Conservation (phyloP, 2,888 invertebrate genomes). For the Globia sparganii region DNA sequence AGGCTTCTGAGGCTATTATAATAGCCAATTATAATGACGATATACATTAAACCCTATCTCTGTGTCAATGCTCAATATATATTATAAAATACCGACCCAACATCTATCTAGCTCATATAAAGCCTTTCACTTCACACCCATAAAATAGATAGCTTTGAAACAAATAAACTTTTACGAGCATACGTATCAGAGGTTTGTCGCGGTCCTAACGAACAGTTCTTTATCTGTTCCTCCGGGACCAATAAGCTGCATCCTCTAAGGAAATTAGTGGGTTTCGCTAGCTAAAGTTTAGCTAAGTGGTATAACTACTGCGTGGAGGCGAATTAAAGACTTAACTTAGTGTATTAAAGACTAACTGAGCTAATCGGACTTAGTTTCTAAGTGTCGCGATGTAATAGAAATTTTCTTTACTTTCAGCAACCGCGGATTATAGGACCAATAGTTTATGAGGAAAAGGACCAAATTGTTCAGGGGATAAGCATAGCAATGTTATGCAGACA, state of each 20-base stretch:
- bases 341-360: constrained; percentile 11
- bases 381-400: not conserved
- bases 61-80: not conserved
- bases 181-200: constrained; percentile 48
- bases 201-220: constrained; percentile 32
- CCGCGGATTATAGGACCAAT: not conserved
- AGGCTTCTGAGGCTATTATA: not conserved
- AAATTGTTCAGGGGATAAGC: not conserved
- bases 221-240: constrained; percentile 42
- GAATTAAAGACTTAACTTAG: constrained; percentile 28
- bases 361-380: not conserved
- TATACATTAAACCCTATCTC: constrained; percentile 2
- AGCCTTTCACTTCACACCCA: constrained; percentile 44
- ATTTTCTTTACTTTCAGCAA: too few species aligned
- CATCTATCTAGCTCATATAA: constrained; percentile 37
- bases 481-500: too few species aligned
- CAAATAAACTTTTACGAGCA: constrained; percentile 62
- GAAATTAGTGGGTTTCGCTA: constrained; percentile 55
- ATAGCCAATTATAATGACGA: not conserved
- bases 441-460: not conserved
- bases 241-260: constrained; percentile 51
- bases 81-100: not conserved
- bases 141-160: constrained; percentile 60
- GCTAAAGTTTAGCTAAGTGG: constrained; percentile 41
- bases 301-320: constrained; percentile 27